Evolutionary conservation across 1,140 invertebrate species (phyloP).

Genomic region (Batillaria attramentaria): DNA sequence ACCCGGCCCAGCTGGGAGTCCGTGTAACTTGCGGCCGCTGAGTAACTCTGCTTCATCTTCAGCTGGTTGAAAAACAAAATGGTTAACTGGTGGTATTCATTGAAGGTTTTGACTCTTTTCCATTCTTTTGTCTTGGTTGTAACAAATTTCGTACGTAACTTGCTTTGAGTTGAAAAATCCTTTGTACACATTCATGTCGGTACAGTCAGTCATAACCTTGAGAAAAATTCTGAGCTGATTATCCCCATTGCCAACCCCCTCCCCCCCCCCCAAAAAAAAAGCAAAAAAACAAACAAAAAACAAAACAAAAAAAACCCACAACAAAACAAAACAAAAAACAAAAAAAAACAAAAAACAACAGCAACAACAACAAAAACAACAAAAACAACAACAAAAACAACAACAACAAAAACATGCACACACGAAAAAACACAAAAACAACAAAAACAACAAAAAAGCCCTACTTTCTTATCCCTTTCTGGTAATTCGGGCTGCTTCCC

Average conservation of each 20-base stretch:
- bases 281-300: too few relatives aligned
- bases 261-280: too few relatives aligned
- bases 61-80: slow-evolving; percentile 15
- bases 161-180: neutral
- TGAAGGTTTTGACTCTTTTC: neutral
- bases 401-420: too few relatives aligned
- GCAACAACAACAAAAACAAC: too few relatives aligned
- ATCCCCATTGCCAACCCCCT: neutral
- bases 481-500: too few relatives aligned
- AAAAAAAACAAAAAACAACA: too few relatives aligned
- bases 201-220: neutral
- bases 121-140: neutral
- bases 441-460: too few relatives aligned
- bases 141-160: neutral
- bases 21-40: slow-evolving; percentile 44
- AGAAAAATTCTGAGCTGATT: neutral
- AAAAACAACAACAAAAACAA: too few relatives aligned
- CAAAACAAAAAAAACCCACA: too few relatives aligned
- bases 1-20: slow-evolving; percentile 47
- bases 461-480: too few relatives aligned
- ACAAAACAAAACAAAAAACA: too few relatives aligned
- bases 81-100: neutral
- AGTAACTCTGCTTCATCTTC: slow-evolving; percentile 44
- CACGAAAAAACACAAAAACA: too few relatives aligned
- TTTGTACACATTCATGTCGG: neutral